Conservation (phyloP, 92 coral and sea anemone genomes). For the Porites cylindrica region DNA sequence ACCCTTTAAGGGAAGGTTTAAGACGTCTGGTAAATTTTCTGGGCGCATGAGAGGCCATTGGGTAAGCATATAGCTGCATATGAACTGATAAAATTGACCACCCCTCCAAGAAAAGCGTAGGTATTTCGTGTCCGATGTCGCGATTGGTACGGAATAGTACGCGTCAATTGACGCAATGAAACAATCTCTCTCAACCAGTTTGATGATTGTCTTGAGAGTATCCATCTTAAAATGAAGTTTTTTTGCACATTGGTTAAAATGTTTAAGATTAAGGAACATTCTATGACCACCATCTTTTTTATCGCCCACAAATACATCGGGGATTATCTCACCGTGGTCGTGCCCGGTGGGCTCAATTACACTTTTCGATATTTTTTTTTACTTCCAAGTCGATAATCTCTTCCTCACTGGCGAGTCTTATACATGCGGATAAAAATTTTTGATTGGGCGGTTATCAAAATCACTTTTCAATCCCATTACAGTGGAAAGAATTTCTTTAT, state of each 20-base stretch:
- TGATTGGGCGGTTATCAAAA: conserved; percentile 35
- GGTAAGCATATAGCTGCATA: conserved; percentile 18
- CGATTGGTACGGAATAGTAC: not conserved
- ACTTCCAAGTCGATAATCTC: conserved; percentile 8
- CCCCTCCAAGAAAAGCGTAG: conserved; percentile 36
- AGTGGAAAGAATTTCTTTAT: conserved; percentile 21
- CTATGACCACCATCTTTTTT: conserved; percentile 19
- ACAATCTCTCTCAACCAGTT: not conserved
- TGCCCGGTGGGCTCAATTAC: not conserved
- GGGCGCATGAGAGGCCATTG: conserved; percentile 37
- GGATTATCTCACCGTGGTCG: conserved; percentile 29
- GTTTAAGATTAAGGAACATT: conserved; percentile 22
- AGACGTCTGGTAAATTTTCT: conserved; percentile 52
- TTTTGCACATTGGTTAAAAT: conserved; percentile 6
- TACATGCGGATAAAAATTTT: conserved; percentile 21
- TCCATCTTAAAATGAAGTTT: conserved; percentile 39
- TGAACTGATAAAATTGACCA: conserved; percentile 24
- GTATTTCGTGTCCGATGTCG: not conserved
- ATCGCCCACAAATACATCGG: conserved; percentile 18
- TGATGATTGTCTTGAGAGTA: conserved; percentile 6
- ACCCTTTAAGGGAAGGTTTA: conserved; percentile 47
- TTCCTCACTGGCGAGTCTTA: conserved; percentile 4
- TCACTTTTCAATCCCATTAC: conserved; percentile 26
- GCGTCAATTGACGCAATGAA: conserved; percentile 15
- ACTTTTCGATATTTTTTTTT: not conserved